Base-by-base conservation (phyloP, 2,797 vertebrate species). In the Anguilla marmorata region DNA sequence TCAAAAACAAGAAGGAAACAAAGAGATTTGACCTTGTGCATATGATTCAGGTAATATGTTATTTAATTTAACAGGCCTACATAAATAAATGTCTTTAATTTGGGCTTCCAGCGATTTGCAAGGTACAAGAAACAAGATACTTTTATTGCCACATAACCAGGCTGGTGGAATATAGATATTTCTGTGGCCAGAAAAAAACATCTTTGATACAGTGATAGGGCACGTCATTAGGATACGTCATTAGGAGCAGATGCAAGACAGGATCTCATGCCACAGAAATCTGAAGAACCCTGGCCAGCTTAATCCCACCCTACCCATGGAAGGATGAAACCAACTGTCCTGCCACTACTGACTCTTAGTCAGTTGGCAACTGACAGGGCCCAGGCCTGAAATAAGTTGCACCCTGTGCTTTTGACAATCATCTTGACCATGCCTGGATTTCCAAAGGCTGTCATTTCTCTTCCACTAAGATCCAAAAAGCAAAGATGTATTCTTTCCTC, bases 1-100 rank as follows among this genome's bases (percentile, higher is more conserved):
- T 91, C 41, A 95, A 96, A 94, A 93, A 91, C 54, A 93, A 95
- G 92, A 92, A 93, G 85, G 93, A 92, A 0, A 2, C 91, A 88
- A 95, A 95, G 93, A 97, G 92, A 89, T 98, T 96, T 95, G 96
- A 98, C 91, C 97, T 98, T 89, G 97, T 98, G 92, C 96, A 98
- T 92, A 97, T 98, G 97, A 95, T 98, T 92, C 97, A 98, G 97
- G 97, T 98, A 91, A 72, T 16, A 33, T 54, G 19, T 69, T 58
- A 14, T 56, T 86, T 86, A 21, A 79, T 54, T 37, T 27, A 85
- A 11, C 14, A 2, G 27, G n/a, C 11, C 69, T 72, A 72, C 33
- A 72, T 27, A 69, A 69, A 69, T 69, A 27, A 21, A 63, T 19
- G 16, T n/a, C 2, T 1, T 69, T 24, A 69, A 69, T 69, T 69